These are phyloP conservation scores for Ditylenchus weischeri DNA, from an alignment of 2,888 invertebrate genomes.

Conservation along the genomic window DNA sequence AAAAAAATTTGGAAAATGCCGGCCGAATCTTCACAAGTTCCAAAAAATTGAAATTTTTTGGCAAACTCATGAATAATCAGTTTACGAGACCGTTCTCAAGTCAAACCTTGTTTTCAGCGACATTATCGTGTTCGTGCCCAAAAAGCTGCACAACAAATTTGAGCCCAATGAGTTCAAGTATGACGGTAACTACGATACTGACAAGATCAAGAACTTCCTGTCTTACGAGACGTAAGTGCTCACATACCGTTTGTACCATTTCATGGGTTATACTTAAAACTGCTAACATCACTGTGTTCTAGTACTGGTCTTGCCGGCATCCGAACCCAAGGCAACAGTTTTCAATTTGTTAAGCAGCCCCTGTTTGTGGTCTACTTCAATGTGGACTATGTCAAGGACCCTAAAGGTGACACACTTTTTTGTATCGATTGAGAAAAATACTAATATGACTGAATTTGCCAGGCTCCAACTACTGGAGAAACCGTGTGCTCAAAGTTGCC, in stretches of 20 bases:
- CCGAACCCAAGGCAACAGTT: slow-evolving; percentile 71
- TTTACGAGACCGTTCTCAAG: too few relatives aligned
- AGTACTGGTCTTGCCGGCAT: slow-evolving; percentile 84
- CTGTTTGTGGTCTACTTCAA: slow-evolving; percentile 84
- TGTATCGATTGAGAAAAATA: slow-evolving; percentile 6
- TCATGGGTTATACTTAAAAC: neutral
- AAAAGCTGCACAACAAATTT: slow-evolving; percentile 85
- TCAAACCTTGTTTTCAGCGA: slow-evolving; percentile 60
- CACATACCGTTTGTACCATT: neutral
- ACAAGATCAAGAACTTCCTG: slow-evolving; percentile 78
- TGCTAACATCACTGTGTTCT: slow-evolving; percentile 26
- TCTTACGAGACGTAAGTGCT: slow-evolving; percentile 69
- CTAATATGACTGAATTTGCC: slow-evolving; percentile 16
- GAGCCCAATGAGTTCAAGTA: slow-evolving; percentile 76
- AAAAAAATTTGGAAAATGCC: too few relatives aligned
- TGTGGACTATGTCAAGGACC: slow-evolving; percentile 92
- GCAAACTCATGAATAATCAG: too few relatives aligned
- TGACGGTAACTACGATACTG: slow-evolving; percentile 69
- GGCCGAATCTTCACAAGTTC: too few relatives aligned
- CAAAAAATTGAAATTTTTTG: too few relatives aligned
- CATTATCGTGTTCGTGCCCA: slow-evolving; percentile 82
- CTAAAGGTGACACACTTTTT: slow-evolving; percentile 69
- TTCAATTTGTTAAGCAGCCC: slow-evolving; percentile 75
- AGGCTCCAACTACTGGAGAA: slow-evolving; percentile 96
- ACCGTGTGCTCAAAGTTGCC: slow-evolving; percentile 64